Base-by-base conservation (phyloP, 2,888 invertebrate species). In the Eristalis intricaria region DNA sequence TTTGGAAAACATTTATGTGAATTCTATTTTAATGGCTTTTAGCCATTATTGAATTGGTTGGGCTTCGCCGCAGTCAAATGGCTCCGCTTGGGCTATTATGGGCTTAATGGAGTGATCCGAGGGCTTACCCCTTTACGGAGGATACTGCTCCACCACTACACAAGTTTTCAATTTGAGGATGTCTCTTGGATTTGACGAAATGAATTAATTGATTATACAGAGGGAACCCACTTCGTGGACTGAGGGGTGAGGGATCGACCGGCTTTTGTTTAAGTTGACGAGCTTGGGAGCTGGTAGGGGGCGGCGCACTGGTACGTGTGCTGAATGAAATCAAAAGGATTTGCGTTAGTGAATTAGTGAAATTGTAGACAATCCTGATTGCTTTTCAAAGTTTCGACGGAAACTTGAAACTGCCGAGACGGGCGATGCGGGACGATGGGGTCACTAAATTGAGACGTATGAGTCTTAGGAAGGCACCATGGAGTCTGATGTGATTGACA, bases 1-100 rank as follows among this genome's bases (percentile, higher is more conserved):
- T 65, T 84, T 70, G 15, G 63, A 85, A 81, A 68, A 81, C 66
- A 81, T 76, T 85, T 76, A 85, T 85, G 81, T 70, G 84, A 76
- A 81, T 76, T 85, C 81, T 71, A 82, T 85, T 82, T 85, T 77
- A 82, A 82, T 85, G 76, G 63, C 35, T 73, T 64, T 38, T 60
- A 73, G 69, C 76, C 63, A 68, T 82, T 85, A 77, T 85, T 73
- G 77, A 82, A 82, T 68, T 82, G 76, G 43, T 74, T 58, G 35
- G 76, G 77, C 68, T 73, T 81, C 73, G 58, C 82, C 38, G 35
- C 26, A 70, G 38, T 43, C 68, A 68, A 81, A 71, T 68, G 76
- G 71, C 63, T 81, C 63, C 70, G 66, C 29, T 50, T 26, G 60
- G 23, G 43, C 40, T 78, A 65, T 66, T 66, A 68, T 61, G n/a